Base-by-base conservation (phyloP, 2,797 vertebrate species). In the Trachurus trachurus region DNA sequence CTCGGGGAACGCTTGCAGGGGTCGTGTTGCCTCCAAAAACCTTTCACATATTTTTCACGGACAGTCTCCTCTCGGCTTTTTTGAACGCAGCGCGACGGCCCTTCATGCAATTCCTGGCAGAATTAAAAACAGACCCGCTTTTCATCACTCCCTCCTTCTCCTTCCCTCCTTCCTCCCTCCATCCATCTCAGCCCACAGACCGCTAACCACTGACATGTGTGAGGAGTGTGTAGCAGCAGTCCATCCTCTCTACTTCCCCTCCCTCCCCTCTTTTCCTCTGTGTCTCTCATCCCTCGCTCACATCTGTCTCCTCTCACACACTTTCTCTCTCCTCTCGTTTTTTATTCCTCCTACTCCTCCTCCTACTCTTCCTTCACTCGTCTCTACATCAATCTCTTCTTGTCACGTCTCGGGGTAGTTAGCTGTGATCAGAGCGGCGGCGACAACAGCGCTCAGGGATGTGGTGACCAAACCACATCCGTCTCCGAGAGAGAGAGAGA, bases 141-240 rank as follows among this genome's bases (percentile, higher is more conserved):
- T 91, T 91, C 91, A 91, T 90, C 89, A 59, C 80, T 85, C 80
- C 73, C 78, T 58, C 53, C 82, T 76, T 26, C 67, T 16, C 17
- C 45, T 44, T 19, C 45, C 54, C 61, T 58, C 72, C 66, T 68
- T 66, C 82, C 63, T 81, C 78, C 68, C 76, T 87, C 59, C 80
- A 81, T 86, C 81, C 83, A 81, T 86, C 81, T 83, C 77, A 66
- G 81, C 85, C 90, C 90, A 74, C 90, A 92, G 90, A 90, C 91
- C 91, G 67, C 92, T 95, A 95, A 95, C 92, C 92, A 93, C 93
- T 94, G 90, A 93, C 94, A 95, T 93, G 92, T 95, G 93, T 95
- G 89, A 76, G 89, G 87, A 91, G 91, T 89, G 90, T 92, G 92
- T 83, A 26, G 26, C 26, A 61, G 52, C 73, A 76, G 81, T 76